A percentile compares a stretch with the other conserved stretches of the same genome.
Conservation (phyloP, 1,140 invertebrate species). For the Bombus haemorrhoidalis region DNA sequence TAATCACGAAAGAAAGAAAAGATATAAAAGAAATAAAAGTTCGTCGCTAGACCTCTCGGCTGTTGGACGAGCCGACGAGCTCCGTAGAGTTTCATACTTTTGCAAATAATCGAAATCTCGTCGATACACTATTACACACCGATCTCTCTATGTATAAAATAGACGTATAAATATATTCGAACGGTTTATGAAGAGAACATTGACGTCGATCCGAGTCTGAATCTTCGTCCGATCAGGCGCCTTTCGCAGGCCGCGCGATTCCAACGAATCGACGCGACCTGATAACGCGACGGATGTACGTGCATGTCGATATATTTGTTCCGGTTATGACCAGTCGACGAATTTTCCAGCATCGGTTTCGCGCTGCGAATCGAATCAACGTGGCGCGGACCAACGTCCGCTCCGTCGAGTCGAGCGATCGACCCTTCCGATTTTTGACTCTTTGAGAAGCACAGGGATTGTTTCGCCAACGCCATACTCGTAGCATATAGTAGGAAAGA, state of each 20-base stretch:
- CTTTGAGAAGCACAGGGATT: background rate
- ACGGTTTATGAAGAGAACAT: constrained; percentile 17
- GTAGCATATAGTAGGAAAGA: background rate
- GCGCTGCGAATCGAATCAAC: background rate
- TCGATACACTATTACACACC: constrained; percentile 68
- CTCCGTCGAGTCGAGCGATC: constrained; percentile 8
- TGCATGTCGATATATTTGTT: constrained; percentile 13
- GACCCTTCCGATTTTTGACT: background rate
- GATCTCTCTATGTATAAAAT: constrained; percentile 69
- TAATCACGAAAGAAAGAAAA: constrained; percentile 43
- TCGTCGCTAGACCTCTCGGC: constrained; percentile 75
- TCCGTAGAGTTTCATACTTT: constrained; percentile 82
- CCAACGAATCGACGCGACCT: constrained; percentile 12
- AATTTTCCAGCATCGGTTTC: constrained; percentile 32
- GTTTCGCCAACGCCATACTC: background rate
- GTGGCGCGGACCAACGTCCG: no score
- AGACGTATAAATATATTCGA: constrained; percentile 56
- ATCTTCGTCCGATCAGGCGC: constrained; percentile 40
- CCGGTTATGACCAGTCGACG: background rate
- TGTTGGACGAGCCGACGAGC: constrained; percentile 62
- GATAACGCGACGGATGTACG: constrained; percentile 17
- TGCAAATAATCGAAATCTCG: constrained; percentile 80
- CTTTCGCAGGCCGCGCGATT: background rate
- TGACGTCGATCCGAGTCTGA: constrained; percentile 46
- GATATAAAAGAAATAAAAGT: constrained; percentile 46